Conservation (phyloP, 2,888 invertebrate species). For the Aporophyla nigra region DNA sequence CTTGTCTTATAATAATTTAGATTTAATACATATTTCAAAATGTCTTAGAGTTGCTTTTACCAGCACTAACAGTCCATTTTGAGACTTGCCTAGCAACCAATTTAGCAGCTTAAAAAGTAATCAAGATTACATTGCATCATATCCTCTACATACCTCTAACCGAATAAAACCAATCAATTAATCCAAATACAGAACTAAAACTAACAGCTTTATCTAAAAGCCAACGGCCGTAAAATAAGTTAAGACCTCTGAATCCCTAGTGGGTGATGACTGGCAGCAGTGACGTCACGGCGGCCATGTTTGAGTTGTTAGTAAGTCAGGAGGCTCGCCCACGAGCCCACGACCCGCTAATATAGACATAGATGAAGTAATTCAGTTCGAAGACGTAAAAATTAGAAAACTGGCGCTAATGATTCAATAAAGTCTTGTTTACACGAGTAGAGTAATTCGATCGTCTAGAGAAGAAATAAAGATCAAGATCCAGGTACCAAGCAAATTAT, state of each 20-base stretch:
- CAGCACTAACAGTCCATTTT: background rate
- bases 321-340: constrained; percentile 55
- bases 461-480: background rate
- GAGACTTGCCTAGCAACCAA: background rate
- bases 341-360: constrained; percentile 44
- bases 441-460: background rate
- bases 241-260: constrained; percentile 38
- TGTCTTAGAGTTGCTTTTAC: background rate
- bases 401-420: constrained; percentile 40
- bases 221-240: constrained; percentile 50
- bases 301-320: constrained; percentile 40
- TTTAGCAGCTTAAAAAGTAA: background rate
- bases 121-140: constrained; percentile 36
- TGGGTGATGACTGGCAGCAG: constrained; percentile 47
- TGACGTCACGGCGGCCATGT: constrained; percentile 61
- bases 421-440: constrained; percentile 13
- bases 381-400: constrained; percentile 49
- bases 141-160: background rate
- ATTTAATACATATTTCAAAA: background rate
- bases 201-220: constrained; percentile 45
- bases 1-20: background rate
- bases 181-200: constrained; percentile 39
- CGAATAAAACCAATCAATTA: constrained; percentile 37
- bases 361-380: constrained; percentile 37
- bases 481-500: background rate